Base-by-base conservation (phyloP, 2,113 vertebrate species). In the Psettodes erumei region DNA sequence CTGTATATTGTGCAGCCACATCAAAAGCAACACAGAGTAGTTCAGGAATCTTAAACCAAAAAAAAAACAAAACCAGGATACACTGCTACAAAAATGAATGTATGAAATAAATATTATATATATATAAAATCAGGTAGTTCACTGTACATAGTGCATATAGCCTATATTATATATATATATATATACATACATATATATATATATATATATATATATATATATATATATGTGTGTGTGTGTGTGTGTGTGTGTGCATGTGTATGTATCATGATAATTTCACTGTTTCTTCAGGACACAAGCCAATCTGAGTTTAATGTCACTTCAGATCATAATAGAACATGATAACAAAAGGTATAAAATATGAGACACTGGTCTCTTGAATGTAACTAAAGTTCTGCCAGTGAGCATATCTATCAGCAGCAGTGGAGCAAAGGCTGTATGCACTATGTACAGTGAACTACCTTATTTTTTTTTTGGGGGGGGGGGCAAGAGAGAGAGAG, bases 381-480 rank as follows among this genome's bases (percentile, higher is more conserved):
- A 59, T 42, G 47, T 62, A 77, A 80, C 80, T 71, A 75, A 65
- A 75, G 53, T 67, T 40, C n/a, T 35, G 53, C 59, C 64, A 62
- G 18, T 13, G 69, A 65, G 19, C 69, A 82, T 78, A 69, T 75
- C 65, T 82, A 42, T 85, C 35, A 62, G 53, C 21, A 32, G 40
- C 63, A 81, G 37, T 15, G 18, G 32, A 53, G 75, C 23, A 74
- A 64, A 53, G n/a, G 32, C 30, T 19, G 40, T 25, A 50, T 33
- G 48, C 47, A 63, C 21, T 30, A 21, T 50, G 19, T 79, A 18
- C 66, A 68, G 58, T 25, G 4, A 9, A 11, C 48, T 19, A 53
- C n/a, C n/a, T n/a, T n/a, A n/a, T n/a, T n/a, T n/a, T n/a, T n/a
- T n/a, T n/a, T 6, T 35, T 5, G 30, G 42, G 42, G n/a, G 21